A percentile compares a stretch with the other conserved stretches of the same genome.
These are phyloP conservation scores for Drosophila rhopaloa DNA, from an alignment of 1,140 invertebrate species.

Conservation along the genomic window DNA sequence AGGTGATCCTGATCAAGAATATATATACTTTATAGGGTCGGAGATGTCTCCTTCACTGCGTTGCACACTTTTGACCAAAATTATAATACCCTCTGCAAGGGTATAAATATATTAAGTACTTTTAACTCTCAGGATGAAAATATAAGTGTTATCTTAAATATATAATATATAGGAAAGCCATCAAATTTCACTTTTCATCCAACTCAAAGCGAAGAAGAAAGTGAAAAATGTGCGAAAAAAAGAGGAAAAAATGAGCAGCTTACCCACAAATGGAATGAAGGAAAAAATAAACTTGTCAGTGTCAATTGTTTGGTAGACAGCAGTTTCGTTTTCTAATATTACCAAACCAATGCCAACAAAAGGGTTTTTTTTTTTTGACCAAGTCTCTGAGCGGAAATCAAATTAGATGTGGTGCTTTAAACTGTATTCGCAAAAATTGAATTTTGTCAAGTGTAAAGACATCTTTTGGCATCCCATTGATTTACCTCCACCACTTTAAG, in stretches of 20 bases:
- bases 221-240: constrained; percentile 25
- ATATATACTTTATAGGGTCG: too few species aligned
- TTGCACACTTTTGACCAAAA: too few species aligned
- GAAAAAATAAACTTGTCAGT: constrained; percentile 32
- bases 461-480: neutral
- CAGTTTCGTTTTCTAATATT: constrained; percentile 63
- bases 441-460: neutral
- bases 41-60: too few species aligned
- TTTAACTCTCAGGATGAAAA: neutral
- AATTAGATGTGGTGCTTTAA: constrained; percentile 3
- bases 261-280: constrained; percentile 9
- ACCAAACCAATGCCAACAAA: constrained; percentile 39
- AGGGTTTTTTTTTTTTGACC: constrained; percentile 1
- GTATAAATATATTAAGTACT: too few species aligned
- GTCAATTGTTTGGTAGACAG: constrained; percentile 44
- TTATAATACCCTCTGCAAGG: too few species aligned
- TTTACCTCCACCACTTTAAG: neutral
- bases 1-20: too few species aligned
- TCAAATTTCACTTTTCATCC: constrained; percentile 45
- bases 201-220: constrained; percentile 21
- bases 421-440: neutral
- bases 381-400: neutral
- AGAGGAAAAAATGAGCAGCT: constrained; percentile 5
- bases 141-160: neutral
- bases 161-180: neutral